phyloP scores from a whole-genome alignment of 2,888 invertebrate genomes.

The Microplitis manilae region DNA sequence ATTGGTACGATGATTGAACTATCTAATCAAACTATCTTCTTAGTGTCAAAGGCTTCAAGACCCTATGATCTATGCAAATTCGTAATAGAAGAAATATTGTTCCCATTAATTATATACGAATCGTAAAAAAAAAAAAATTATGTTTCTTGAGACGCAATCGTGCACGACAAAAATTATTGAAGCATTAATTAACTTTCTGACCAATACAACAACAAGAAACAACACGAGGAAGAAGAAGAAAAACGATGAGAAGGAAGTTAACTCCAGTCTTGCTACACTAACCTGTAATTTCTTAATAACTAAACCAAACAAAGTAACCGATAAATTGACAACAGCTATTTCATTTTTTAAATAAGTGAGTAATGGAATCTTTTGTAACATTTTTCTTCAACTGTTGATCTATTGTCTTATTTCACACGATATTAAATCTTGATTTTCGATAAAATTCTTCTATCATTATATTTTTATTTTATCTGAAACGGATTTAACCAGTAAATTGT shows the following conservation, averaged over 20 bases:
- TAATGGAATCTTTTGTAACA: slow-evolving; percentile 5
- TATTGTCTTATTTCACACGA: background rate
- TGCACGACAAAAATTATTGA: slow-evolving; percentile 26
- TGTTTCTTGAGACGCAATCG: slow-evolving; percentile 6
- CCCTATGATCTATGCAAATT: slow-evolving; percentile 12
- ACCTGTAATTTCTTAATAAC: slow-evolving; percentile 14
- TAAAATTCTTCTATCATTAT: background rate
- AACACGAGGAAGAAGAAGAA: background rate
- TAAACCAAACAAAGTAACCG: background rate
- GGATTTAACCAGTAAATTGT: too few relatives aligned
- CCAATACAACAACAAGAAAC: background rate
- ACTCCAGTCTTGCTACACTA: background rate
- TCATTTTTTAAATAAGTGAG: slow-evolving; percentile 1
- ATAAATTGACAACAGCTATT: background rate
- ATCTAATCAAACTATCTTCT: background rate
- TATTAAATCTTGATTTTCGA: background rate
- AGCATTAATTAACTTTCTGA: slow-evolving; percentile 23
- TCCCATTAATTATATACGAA: background rate
- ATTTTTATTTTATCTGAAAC: background rate
- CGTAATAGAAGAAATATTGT: background rate
- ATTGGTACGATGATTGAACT: background rate
- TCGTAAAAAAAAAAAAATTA: background rate
- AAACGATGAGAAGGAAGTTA: background rate
- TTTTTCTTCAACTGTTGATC: background rate
- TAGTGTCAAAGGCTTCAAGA: slow-evolving; percentile 12